These are phyloP conservation scores for Trachelus iudaicus DNA, from an alignment of 2,888 invertebrate species.

Conservation along the genomic window DNA sequence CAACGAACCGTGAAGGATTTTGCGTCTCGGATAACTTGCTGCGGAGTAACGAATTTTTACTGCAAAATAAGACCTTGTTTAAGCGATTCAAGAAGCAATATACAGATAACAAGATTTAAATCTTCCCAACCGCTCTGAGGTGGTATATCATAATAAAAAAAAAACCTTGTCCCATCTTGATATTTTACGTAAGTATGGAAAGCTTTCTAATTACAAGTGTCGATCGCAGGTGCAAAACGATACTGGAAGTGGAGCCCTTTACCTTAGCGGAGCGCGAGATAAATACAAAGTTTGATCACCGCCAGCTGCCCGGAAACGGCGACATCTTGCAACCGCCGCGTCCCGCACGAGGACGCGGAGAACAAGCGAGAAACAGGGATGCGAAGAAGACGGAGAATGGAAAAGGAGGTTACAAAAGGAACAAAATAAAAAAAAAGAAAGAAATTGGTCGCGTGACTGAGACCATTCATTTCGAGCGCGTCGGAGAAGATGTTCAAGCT, in stretches of 20 bases:
- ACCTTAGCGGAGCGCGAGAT: neutral
- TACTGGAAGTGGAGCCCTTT: neutral
- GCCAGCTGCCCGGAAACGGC: conserved; percentile 42
- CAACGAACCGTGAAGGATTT: neutral
- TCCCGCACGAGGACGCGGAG: conserved; percentile 12
- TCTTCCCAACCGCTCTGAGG: neutral
- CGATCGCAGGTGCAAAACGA: neutral
- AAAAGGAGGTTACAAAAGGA: conserved; percentile 10
- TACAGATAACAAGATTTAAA: neutral
- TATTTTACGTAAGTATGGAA: neutral
- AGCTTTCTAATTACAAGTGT: neutral
- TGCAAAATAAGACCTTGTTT: neutral
- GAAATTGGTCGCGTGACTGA: conserved; percentile 19
- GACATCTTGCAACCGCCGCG: conserved; percentile 52
- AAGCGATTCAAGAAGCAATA: neutral
- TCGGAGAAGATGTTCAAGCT: conserved; percentile 1
- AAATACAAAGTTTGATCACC: neutral
- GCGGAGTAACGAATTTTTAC: neutral
- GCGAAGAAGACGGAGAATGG: neutral
- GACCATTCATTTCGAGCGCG: conserved; percentile 11
- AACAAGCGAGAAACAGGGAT: neutral
- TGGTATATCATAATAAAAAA: neutral
- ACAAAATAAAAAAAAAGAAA: conserved; percentile 7
- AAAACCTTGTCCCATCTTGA: neutral
- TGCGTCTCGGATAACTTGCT: neutral